phyloP scores from a whole-genome alignment of 2,113 vertebrate species.

The Oplegnathus fasciatus region DNA sequence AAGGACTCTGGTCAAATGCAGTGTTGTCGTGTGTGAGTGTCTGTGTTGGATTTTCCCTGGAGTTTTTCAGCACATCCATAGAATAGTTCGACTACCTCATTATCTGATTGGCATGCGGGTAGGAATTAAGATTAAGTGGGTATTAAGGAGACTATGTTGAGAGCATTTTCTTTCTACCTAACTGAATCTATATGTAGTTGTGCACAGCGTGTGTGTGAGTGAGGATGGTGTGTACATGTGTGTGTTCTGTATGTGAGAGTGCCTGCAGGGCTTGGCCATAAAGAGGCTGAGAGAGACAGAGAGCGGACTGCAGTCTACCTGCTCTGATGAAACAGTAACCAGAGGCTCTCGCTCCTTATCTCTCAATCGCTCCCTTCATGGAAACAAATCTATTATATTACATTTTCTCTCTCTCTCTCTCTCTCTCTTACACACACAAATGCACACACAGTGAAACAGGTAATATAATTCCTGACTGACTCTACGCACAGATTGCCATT shows the following conservation, averaged over 20 bases:
- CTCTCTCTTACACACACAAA: not conserved
- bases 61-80: not conserved
- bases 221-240: not conserved
- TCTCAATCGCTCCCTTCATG: slow-evolving; percentile 30
- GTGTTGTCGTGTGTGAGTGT: not conserved
- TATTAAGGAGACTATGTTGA: not conserved
- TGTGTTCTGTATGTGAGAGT: not conserved
- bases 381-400: slow-evolving; percentile 68
- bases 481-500: slow-evolving; percentile 6
- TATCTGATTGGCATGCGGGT: not conserved
- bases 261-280: slow-evolving; percentile 18
- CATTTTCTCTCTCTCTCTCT: slow-evolving; percentile 29
- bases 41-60: not conserved
- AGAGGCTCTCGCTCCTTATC: slow-evolving; percentile 53
- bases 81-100: not conserved
- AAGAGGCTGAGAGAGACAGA: slow-evolving; percentile 31
- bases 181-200: not conserved
- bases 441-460: not conserved
- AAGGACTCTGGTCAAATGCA: not conserved
- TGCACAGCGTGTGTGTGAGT: not conserved
- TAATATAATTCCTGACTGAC: slow-evolving; percentile 37
- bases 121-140: slow-evolving; percentile 4
- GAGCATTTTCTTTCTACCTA: not conserved
- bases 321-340: slow-evolving; percentile 58
- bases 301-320: slow-evolving; percentile 30